Conservation (phyloP, 2,797 vertebrate species). For the Cheirogaleus major region DNA sequence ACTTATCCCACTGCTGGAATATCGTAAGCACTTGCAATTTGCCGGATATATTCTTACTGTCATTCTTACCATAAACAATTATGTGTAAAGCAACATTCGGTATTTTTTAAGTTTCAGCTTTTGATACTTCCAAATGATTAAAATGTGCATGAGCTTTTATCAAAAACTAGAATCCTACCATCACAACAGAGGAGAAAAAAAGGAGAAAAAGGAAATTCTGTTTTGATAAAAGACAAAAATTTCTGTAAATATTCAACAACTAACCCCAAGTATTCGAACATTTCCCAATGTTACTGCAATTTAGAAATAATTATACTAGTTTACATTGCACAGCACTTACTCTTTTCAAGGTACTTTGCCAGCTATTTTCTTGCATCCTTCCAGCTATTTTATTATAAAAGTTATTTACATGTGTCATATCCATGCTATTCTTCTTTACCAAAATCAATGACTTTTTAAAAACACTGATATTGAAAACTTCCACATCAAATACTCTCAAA, state of each 20-base stretch:
- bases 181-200: not conserved
- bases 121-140: constrained; percentile 17
- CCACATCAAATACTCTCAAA: not conserved
- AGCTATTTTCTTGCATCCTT: not conserved
- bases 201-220: not conserved
- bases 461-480: not conserved
- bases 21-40: not conserved
- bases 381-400: constrained; percentile 18
- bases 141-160: constrained; percentile 20
- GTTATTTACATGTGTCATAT: not conserved
- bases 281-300: constrained; percentile 28
- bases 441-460: constrained; percentile 20
- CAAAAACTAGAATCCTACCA: not conserved
- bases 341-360: not conserved
- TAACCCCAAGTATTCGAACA: not conserved
- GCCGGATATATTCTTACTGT: constrained; percentile 23
- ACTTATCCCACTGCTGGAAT: not conserved
- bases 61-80: constrained; percentile 24
- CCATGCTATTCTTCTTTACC: not conserved
- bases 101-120: constrained; percentile 32
- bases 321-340: not conserved
- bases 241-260: constrained; percentile 31
- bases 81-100: not conserved
- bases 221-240: constrained; percentile 45
- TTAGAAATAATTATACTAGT: constrained; percentile 20